Evolutionary conservation across 1,140 invertebrate species (phyloP).

Genomic region (Panagrolaimus sp.): DNA sequence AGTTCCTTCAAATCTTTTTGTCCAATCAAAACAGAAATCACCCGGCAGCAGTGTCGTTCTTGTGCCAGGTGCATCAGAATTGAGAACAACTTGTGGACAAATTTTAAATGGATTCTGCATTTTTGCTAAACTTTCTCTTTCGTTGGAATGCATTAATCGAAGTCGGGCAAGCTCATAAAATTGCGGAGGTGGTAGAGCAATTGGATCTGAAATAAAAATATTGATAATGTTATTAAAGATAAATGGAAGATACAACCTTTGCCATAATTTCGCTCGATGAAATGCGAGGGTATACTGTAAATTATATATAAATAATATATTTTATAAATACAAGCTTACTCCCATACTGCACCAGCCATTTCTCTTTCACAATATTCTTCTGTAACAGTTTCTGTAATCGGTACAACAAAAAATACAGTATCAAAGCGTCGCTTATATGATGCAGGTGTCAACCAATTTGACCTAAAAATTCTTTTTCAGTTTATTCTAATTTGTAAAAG

Average conservation of each 20-base stretch:
- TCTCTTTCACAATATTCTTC: slow-evolving; percentile 21
- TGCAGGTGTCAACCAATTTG: slow-evolving; percentile 36
- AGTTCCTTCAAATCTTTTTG: background rate
- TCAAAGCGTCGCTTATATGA: slow-evolving; percentile 23
- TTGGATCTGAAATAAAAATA: background rate
- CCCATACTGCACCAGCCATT: slow-evolving; percentile 31
- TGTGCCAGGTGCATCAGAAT: background rate
- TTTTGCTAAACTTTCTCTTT: background rate
- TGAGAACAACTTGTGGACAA: background rate
- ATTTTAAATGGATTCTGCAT: background rate
- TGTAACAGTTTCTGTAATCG: background rate
- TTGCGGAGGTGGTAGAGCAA: slow-evolving; percentile 30
- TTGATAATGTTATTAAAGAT: no score
- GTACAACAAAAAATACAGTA: slow-evolving; percentile 32
- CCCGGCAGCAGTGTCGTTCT: background rate
- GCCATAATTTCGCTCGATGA: slow-evolving; percentile 22
- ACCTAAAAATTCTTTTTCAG: background rate
- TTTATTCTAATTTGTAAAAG: background rate
- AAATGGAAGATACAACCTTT: no score
- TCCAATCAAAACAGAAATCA: background rate
- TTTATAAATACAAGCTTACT: no score
- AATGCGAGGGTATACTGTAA: slow-evolving; percentile 26
- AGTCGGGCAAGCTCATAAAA: slow-evolving; percentile 25
- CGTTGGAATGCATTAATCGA: background rate
- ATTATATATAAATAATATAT: no score